Conservation (phyloP, 2,888 invertebrate genomes). For the Priocnemis perturbator region DNA sequence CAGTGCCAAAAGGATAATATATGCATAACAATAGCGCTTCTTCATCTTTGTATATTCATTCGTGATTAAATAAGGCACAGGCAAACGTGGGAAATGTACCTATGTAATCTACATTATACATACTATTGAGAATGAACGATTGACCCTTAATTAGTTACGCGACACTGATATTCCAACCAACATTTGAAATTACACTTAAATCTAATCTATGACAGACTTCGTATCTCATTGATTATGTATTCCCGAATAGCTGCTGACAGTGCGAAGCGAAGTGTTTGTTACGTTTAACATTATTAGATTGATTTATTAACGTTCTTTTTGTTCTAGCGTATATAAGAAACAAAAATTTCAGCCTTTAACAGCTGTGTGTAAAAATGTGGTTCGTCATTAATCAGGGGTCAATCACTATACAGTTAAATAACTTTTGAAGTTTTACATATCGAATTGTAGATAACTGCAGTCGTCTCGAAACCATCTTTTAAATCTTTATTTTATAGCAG, state of each 20-base stretch:
- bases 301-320: no score
- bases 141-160: constrained; percentile 40
- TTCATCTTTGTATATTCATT: constrained; percentile 54
- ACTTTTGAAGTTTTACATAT: constrained; percentile 65
- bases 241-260: no score
- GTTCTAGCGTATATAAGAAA: no score
- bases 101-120: constrained; percentile 43
- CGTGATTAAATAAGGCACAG: constrained; percentile 49
- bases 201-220: no score
- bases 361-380: no score
- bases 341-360: no score
- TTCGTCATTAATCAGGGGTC: constrained; percentile 34
- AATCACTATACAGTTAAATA: constrained; percentile 48
- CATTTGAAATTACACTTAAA: no score
- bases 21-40: constrained; percentile 48
- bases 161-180: constrained; percentile 1
- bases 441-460: constrained; percentile 58
- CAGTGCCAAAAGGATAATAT: constrained; percentile 62
- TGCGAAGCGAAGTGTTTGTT: no score
- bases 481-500: constrained; percentile 25
- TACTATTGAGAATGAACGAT: constrained; percentile 35
- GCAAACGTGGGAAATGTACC: constrained; percentile 45
- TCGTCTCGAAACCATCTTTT: constrained; percentile 45
- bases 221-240: no score
- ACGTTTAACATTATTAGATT: no score